Conservation (phyloP, 2,888 invertebrate genomes). For the Serrognathus titanus region DNA sequence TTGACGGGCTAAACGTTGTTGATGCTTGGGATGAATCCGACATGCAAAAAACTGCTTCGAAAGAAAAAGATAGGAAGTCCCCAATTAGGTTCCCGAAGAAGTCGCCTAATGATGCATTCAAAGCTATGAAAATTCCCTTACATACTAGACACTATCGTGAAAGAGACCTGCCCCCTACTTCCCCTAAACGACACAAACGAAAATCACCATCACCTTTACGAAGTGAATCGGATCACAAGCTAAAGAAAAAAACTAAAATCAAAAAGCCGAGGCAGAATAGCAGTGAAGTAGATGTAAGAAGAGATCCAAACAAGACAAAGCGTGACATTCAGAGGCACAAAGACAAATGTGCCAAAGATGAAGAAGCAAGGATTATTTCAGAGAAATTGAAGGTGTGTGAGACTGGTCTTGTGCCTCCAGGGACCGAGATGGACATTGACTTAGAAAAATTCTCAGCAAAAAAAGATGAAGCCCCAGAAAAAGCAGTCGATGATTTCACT, state of each 20-base stretch:
- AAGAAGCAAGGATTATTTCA: constrained; percentile 44
- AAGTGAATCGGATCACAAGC: neutral
- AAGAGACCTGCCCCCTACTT: neutral
- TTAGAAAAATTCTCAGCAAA: constrained; percentile 16
- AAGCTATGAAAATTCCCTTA: too few species aligned
- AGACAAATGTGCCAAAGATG: constrained; percentile 43
- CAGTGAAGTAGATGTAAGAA: constrained; percentile 14
- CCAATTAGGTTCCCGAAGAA: neutral
- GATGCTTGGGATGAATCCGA: constrained; percentile 42
- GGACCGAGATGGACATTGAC: constrained; percentile 48
- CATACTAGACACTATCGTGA: too few species aligned
- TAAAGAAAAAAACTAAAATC: neutral
- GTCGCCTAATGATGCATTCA: too few species aligned
- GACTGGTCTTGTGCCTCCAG: constrained; percentile 50
- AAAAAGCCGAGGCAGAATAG: neutral
- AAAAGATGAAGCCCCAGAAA: constrained; percentile 13
- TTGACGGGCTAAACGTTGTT: constrained; percentile 47
- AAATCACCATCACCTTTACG: neutral
- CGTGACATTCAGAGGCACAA: constrained; percentile 48
- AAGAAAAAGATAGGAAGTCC: neutral
- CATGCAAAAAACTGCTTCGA: neutral
- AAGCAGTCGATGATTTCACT: constrained; percentile 16
- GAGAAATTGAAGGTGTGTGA: constrained; percentile 47
- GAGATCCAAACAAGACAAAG: constrained; percentile 49
- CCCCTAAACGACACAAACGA: neutral